Evolutionary conservation across 2,113 vertebrate genomes (phyloP), one percentile per base, ranked within the genome.

Genomic region (Leucosticte australis): DNA sequence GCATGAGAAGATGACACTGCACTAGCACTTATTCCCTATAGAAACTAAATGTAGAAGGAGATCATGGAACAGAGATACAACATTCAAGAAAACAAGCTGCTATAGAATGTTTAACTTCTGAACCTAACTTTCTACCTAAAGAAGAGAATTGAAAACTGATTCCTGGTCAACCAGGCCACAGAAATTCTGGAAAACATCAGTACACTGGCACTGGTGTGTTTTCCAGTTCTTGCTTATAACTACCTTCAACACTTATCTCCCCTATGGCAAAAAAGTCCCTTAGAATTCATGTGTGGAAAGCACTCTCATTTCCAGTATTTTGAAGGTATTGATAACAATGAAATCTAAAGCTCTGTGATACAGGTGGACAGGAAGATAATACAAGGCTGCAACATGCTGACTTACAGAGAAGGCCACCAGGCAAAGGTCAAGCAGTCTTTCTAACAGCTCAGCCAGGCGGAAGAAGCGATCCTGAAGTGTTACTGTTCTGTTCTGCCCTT

Each of bases 401-500:
- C 20, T 47, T 47, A 26, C 41, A 68, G 55, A 76, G n/a, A 4
- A 31, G 15, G 63, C 26, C 35, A 35, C 15, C 14, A 49, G 21
- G 15, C 0, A 0, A 76, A 83, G 47, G 47, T 55, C 55, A 62
- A 62, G 55, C 55, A 75, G 55, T 24, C 14, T 60, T 47, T 41
- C 14, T n/a, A 52, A 53, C 8, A 46, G 39, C 46, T 53, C 44
- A 44, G 33, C 24, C 17, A 13, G 11, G 16, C 8, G 5, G 33
- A 65, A 63, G 37, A 33, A n/a, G 37, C 0, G 0, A 71, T 8
- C n/a, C 6, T 19, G 24, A 64, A 44, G 13, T n/a, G 24, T 27
- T 39, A 60, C 20, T n/a, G 14, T 26, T 83, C 15, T 33, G 15
- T 57, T 50, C 57, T 78, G 57, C 42, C 65, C 44, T 18, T 11